These are phyloP conservation scores for Sitophilus oryzae DNA, from an alignment of 1,140 invertebrate species.

Conservation along the genomic window DNA sequence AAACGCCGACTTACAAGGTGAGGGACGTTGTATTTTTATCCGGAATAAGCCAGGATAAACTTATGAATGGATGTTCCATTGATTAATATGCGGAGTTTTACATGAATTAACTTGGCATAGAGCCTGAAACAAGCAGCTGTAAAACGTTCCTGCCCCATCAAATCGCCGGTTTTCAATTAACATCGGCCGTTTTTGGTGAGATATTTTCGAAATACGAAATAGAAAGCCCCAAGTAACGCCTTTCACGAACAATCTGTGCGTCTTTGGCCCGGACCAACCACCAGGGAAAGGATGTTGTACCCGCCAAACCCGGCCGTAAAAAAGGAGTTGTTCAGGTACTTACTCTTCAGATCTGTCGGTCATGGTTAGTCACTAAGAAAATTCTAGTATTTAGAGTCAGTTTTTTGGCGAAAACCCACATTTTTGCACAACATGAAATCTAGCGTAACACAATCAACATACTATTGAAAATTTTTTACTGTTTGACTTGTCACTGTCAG, in stretches of 20 bases:
- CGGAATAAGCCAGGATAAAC: slow-evolving; percentile 15
- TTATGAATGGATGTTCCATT: slow-evolving; percentile 25
- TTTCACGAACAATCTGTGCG: not conserved
- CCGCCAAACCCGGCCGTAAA: slow-evolving; percentile 2
- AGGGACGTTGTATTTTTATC: slow-evolving; percentile 18
- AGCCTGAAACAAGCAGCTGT: slow-evolving; percentile 3
- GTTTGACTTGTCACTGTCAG: slow-evolving; percentile 21
- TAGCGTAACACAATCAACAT: slow-evolving; percentile 39
- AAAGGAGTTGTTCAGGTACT: slow-evolving; percentile 42
- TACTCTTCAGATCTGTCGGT: slow-evolving; percentile 70
- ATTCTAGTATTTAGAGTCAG: slow-evolving; percentile 58
- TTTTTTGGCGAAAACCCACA: slow-evolving; percentile 48
- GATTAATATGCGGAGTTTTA: slow-evolving; percentile 9
- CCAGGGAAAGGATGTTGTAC: slow-evolving; percentile 22
- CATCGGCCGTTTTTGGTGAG: too few relatives aligned
- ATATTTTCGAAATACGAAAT: too few relatives aligned
- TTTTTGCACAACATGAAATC: slow-evolving; percentile 43
- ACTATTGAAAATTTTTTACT: slow-evolving; percentile 33
- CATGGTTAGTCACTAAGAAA: slow-evolving; percentile 66
- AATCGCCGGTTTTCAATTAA: too few relatives aligned
- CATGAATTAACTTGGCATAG: slow-evolving; percentile 20
- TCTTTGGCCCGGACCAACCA: slow-evolving; percentile 6
- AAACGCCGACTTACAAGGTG: slow-evolving; percentile 10
- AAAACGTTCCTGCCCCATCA: too few relatives aligned
- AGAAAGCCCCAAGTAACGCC: not conserved